Evolutionary conservation across 2,113 vertebrate species (phyloP).

Genomic region (Sula dactylatra): DNA sequence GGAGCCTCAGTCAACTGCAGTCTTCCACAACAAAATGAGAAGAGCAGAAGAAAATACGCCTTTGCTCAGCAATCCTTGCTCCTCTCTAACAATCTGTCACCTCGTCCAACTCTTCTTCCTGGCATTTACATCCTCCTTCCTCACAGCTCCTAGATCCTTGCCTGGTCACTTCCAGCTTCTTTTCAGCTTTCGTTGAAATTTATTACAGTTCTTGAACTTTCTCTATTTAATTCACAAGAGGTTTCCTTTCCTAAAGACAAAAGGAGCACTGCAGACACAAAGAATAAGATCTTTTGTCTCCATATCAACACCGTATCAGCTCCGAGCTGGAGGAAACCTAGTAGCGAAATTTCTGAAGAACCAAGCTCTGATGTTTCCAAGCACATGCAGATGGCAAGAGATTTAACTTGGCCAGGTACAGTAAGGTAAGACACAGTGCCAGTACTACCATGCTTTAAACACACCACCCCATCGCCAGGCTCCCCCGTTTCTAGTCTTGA

Average conservation of each 20-base stretch:
- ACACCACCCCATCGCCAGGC: neutral
- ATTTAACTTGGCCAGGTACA: neutral
- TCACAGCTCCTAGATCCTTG: neutral
- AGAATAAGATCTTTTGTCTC: neutral
- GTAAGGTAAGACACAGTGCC: neutral
- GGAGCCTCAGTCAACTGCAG: neutral
- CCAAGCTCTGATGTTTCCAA: neutral
- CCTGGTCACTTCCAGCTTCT: neutral
- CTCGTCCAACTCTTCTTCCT: neutral
- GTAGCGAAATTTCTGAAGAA: neutral
- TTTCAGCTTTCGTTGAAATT: neutral
- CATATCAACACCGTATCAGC: fast-evolving
- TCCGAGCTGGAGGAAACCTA: neutral
- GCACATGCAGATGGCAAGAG: neutral
- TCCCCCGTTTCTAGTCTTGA: neutral
- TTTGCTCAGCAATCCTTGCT: neutral
- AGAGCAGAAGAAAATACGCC: neutral
- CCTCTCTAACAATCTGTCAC: neutral
- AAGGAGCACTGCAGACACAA: neutral
- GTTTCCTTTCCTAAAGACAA: neutral
- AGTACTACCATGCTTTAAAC: neutral
- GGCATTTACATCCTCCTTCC: neutral
- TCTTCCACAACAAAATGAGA: neutral
- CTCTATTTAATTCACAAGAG: neutral
- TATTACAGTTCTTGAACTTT: neutral